phyloP scores from a whole-genome alignment of 1,140 invertebrate species.

The Leguminivora glycinivorella region DNA sequence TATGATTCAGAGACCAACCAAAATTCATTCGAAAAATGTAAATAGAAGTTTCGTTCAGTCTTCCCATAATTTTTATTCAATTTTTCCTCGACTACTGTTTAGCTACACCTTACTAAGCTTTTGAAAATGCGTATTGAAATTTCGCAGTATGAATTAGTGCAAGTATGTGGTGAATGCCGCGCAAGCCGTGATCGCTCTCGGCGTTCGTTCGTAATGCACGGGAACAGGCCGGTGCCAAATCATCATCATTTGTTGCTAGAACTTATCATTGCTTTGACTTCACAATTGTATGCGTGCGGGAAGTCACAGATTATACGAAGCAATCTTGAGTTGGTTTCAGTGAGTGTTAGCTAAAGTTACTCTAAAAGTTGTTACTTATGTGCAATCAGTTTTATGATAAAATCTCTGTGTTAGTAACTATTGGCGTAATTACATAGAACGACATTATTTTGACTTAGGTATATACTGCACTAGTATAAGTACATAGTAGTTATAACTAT shows the following conservation, averaged over 20 bases:
- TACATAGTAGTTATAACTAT: no score
- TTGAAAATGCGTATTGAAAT: background rate
- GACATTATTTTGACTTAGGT: no score
- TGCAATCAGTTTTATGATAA: no score
- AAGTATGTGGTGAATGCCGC: background rate
- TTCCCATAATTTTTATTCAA: no score
- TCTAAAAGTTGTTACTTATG: no score
- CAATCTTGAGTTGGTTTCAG: background rate
- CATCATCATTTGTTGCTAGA: slow-evolving; percentile 23
- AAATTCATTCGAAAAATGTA: no score
- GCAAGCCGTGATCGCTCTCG: slow-evolving; percentile 54
- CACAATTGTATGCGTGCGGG: slow-evolving; percentile 23
- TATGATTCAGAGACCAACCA: no score
- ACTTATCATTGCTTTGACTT: slow-evolving; percentile 46
- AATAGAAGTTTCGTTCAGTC: no score
- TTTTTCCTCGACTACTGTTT: background rate
- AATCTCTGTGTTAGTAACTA: no score
- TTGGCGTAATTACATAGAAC: no score
- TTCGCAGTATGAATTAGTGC: background rate
- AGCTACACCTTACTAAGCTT: background rate
- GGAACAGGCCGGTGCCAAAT: slow-evolving; percentile 28
- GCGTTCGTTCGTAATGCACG: slow-evolving; percentile 49
- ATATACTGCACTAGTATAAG: no score
- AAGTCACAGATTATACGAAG: background rate
- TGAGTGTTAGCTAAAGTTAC: background rate